phyloP scores from a whole-genome alignment of 2,888 invertebrate species.

The Drosophila niveifrons region DNA sequence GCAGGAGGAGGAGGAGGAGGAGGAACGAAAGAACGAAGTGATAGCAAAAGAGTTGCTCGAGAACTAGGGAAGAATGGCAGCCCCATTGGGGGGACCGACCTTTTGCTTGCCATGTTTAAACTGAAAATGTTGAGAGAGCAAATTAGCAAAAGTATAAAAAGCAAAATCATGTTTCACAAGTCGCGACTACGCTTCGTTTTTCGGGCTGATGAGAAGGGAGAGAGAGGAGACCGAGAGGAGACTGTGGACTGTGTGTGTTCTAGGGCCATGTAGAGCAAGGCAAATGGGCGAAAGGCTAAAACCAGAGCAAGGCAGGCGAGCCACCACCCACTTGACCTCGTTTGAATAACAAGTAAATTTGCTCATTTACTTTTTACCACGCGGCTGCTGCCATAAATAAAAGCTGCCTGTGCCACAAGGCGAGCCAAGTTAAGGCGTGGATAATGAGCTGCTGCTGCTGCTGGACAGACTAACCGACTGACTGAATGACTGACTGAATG shows the following conservation, averaged over 20 bases:
- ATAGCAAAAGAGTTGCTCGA: slow-evolving; percentile 25
- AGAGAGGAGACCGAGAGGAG: neutral
- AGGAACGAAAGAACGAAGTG: slow-evolving; percentile 1
- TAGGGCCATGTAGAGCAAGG: slow-evolving; percentile 4
- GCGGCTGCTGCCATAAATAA: slow-evolving; percentile 55
- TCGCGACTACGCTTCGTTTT: slow-evolving; percentile 44
- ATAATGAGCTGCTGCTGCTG: slow-evolving; percentile 41
- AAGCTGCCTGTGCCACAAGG: slow-evolving; percentile 47
- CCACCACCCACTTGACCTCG: slow-evolving; percentile 74
- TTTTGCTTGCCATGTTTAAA: slow-evolving; percentile 57
- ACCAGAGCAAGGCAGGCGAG: neutral
- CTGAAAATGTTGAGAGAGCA: slow-evolving; percentile 71
- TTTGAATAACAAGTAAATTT: slow-evolving; percentile 74
- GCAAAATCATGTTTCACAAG: slow-evolving; percentile 79
- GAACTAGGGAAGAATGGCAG: slow-evolving; percentile 4
- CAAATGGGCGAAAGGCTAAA: neutral
- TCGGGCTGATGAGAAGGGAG: neutral
- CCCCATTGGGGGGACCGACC: slow-evolving; percentile 21
- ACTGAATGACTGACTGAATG: slow-evolving; percentile 11
- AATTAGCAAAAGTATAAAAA: slow-evolving; percentile 77
- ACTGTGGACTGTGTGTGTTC: slow-evolving; percentile 18
- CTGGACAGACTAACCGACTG: slow-evolving; percentile 28
- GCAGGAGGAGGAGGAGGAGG: neutral
- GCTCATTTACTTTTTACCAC: slow-evolving; percentile 61
- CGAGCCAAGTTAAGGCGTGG: slow-evolving; percentile 40